Evolutionary conservation across 2,113 vertebrate genomes (phyloP), one percentile per base, ranked within the genome.

Genomic region (Microcebus ravelobensis): DNA sequence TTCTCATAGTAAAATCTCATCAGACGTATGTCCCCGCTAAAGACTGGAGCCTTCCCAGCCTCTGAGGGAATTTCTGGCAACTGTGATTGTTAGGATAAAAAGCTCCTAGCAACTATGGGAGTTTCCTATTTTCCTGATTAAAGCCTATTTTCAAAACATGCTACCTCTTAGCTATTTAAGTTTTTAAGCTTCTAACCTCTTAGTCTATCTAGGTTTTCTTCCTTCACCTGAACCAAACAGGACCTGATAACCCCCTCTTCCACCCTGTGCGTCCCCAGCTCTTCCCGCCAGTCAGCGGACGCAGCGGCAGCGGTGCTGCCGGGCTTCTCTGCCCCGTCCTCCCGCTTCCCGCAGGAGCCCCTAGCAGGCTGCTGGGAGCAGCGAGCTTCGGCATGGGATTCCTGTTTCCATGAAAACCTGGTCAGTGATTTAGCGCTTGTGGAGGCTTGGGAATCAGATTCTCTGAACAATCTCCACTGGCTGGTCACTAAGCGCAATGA

Each of bases 261-360:
- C 2, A 12, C 34, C 14, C 31, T 48, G 0, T 2, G 18, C 5
- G 8, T 68, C 2, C n/a, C 39, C 4, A 15, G 1, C 5, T 20
- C 18, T 42, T 74, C 25, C 42, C 29, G 9, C 25, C 73, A 13
- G 6, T 80, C 17, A 50, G 39, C 70, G 61, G 6, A 48, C 18
- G 21, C 73, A 84, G 48, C 2, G 8, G 17, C 1, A n/a, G 13
- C 18, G 23, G 23, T 5, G 4, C 20, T 6, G 5, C 5, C 55
- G 55, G 13, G 50, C 18, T 82, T 63, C 20, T 39, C 25, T 45
- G 68, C 21, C 21, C 34, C 63, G 3, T 21, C 4, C 8, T 92
- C 36, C 7, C 4, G 48, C 14, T 29, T 57, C 15, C 17, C 50
- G 68, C 9, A n/a, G 55, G 36, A 14, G 31, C 34, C 57, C 50